Conservation (phyloP, 2,888 invertebrate genomes). For the Magallana nippona region DNA sequence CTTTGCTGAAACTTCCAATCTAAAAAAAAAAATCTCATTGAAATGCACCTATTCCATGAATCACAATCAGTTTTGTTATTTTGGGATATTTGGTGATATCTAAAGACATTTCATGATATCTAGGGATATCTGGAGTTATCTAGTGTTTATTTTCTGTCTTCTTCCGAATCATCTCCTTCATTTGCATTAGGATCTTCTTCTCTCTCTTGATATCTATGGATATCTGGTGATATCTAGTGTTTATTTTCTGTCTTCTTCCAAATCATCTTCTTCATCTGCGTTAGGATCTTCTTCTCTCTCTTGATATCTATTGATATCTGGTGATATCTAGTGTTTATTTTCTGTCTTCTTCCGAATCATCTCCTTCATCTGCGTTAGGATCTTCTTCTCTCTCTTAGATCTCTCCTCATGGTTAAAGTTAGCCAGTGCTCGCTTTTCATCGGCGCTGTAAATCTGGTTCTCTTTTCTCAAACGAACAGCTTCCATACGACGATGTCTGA, state of each 20-base stretch:
- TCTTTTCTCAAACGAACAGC: slow-evolving; percentile 99
- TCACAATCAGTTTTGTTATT: too few relatives aligned
- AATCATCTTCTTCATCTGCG: slow-evolving; percentile 85
- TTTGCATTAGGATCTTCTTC: slow-evolving; percentile 82
- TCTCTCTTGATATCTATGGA: not conserved
- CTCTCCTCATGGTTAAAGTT: slow-evolving; percentile 99
- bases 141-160: slow-evolving; percentile 62
- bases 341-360: slow-evolving; percentile 76
- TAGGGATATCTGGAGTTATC: not conserved
- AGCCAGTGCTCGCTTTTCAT: slow-evolving; percentile 97
- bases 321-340: slow-evolving; percentile 45
- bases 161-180: slow-evolving; percentile 83
- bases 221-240: slow-evolving; percentile 9
- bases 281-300: slow-evolving; percentile 95
- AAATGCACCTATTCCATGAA: too few relatives aligned
- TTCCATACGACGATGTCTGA: slow-evolving; percentile 96
- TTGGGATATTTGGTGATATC: too few relatives aligned
- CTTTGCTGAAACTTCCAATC: too few relatives aligned
- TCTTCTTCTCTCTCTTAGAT: slow-evolving; percentile 95
- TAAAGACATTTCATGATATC: not conserved
- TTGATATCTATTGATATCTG: slow-evolving; percentile 81
- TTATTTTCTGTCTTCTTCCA: slow-evolving; percentile 69
- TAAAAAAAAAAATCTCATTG: too few relatives aligned
- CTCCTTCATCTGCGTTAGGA: slow-evolving; percentile 89
- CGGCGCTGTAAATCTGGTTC: slow-evolving; percentile 99